Evolutionary conservation across 2,797 vertebrate genomes (phyloP).

Genomic region (Ctenopoma kingsleyae): DNA sequence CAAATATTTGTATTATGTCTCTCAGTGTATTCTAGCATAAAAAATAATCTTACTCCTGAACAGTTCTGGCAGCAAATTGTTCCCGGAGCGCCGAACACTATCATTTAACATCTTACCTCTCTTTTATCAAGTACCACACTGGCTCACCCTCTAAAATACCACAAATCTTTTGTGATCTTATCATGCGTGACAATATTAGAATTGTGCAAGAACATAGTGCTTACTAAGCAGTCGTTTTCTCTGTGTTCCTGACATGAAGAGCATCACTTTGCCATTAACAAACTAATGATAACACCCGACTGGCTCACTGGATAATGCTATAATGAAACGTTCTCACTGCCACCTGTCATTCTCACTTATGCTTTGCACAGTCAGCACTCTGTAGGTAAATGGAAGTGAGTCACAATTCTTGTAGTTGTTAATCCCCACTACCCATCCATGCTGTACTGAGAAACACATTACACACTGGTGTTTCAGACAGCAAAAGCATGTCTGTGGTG

Average conservation of each 20-base stretch:
- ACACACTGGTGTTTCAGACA: conserved; percentile 35
- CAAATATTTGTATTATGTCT: conserved; percentile 24
- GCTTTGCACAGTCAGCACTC: conserved; percentile 85
- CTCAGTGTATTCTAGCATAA: conserved; percentile 23
- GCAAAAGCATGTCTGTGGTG: conserved; percentile 58
- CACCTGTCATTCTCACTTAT: conserved; percentile 81
- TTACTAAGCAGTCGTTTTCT: conserved; percentile 64
- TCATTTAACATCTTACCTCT: conserved; percentile 53
- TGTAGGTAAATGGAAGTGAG: conserved; percentile 65
- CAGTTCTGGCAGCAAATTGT: conserved; percentile 37
- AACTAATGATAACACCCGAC: conserved; percentile 85
- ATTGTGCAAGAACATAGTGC: conserved; percentile 72
- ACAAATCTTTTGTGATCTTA: conserved; percentile 83
- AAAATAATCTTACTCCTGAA: conserved; percentile 35
- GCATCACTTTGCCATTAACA: conserved; percentile 84
- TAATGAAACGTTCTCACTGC: conserved; percentile 79
- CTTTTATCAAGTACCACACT: conserved; percentile 47
- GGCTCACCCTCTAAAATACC: conserved; percentile 50
- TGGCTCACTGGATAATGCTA: conserved; percentile 81
- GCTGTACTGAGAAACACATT: conserved; percentile 38
- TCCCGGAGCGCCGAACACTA: conserved; percentile 42
- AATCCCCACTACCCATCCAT: conserved; percentile 28
- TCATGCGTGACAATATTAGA: conserved; percentile 78
- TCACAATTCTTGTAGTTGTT: conserved; percentile 54
- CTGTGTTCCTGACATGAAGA: conserved; percentile 74